These are phyloP conservation scores for Drosophila albomicans DNA, from an alignment of 1,140 invertebrate species.

Conservation along the genomic window DNA sequence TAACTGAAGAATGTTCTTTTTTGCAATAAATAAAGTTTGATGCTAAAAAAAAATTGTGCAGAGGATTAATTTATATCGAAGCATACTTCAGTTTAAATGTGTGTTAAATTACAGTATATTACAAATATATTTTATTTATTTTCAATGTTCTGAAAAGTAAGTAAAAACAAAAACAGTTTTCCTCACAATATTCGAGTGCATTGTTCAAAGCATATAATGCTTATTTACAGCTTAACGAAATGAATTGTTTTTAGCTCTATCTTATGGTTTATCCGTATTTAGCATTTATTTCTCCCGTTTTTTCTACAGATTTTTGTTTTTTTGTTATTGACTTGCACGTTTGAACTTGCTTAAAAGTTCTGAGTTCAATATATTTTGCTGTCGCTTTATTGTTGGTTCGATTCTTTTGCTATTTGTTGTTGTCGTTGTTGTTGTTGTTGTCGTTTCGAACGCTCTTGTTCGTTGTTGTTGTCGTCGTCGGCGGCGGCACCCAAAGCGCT, in stretches of 20 bases:
- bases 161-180: no score
- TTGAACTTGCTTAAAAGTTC: conserved; percentile 66
- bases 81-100: no score
- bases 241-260: not conserved
- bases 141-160: no score
- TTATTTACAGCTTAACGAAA: not conserved
- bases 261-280: conserved; percentile 1
- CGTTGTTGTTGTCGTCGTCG: conserved; percentile 37
- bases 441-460: conserved; percentile 11
- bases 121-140: no score
- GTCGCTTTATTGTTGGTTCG: conserved; percentile 50
- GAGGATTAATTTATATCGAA: no score
- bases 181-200: not conserved
- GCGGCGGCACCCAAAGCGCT: conserved; percentile 73
- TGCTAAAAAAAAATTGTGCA: no score
- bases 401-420: conserved; percentile 35
- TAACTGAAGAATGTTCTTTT: no score
- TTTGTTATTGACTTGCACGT: conserved; percentile 57
- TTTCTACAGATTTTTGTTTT: not conserved
- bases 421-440: conserved; percentile 25
- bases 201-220: not conserved
- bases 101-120: no score
- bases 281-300: conserved; percentile 10
- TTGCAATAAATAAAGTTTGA: no score
- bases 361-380: conserved; percentile 61